Base-by-base conservation (phyloP, 2,797 vertebrate species). In the Myiotriccus ornatus region DNA sequence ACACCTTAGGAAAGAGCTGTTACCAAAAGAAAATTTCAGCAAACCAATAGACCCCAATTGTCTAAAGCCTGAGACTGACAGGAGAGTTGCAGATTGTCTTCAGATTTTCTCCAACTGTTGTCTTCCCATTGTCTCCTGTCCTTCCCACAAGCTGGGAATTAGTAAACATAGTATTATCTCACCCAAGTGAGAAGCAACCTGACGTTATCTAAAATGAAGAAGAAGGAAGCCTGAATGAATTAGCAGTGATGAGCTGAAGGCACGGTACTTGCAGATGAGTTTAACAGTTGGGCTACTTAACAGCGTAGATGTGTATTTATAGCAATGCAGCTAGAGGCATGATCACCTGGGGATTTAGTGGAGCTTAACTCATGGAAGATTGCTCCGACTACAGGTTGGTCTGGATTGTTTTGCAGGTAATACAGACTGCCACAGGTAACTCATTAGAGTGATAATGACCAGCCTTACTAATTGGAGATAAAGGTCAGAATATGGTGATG, bases 251-350 rank as follows among this genome's bases (percentile, higher is more conserved):
- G 74, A 95, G 78, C 69, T 84, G 94, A 93, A 94, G 87, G 80
- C 64, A 68, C 0, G 0, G 24, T 78, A 74, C 87, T 81, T 93
- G 69, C 62, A 97, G 95, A 97, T 95, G 96, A 97, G 91, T 96
- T 97, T 97, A 97, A 46, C 96, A 97, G 93, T 90, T 78, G 88
- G 41, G 47, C 64, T 89, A 8, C 73, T 92, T 76, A 62, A 77
- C 68, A 87, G 80, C 0, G 0, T 56, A 76, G 79, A 73, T 71
- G 57, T 89, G 52, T 91, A 73, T 96, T 97, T 96, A 96, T 43
- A 87, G 79, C 75, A 90, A 23, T 77, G 79, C 79, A 97, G 87
- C 80, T 94, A 90, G 73, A 95, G 89, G 70, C 76, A 88, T 3
- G 19, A 69, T 75, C 90, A 41, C 87, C 78, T 28, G 12, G 94